Base-by-base conservation (phyloP, 2,888 invertebrate species). In the Troglohyphantes excavatus region DNA sequence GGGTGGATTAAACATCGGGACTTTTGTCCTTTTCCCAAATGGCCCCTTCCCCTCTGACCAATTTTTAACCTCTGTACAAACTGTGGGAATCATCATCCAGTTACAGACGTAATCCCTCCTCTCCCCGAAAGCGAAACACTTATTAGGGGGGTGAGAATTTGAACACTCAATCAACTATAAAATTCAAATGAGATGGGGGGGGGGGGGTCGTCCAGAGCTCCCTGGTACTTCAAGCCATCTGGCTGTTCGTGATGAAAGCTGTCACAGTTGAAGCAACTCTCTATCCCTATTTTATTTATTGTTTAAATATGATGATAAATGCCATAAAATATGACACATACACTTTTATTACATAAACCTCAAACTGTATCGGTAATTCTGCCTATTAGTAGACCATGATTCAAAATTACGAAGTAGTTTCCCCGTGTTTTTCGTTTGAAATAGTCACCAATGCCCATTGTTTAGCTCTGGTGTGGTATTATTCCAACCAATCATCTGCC, bases 161-260 rank as follows among this genome's bases (percentile, higher is more conserved):
- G 53, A 53, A 17, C 53, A 53, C 53, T 53, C 53, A 53, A 53
- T 53, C 53, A 53, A 53, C 17, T 53, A 53, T 53, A 53, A 53
- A 53, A 53, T n/a, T 53, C n/a, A 53, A 53, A 53, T 53, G 53
- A 53, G 39, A 53, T 53, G n/a, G 53, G 3, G 3, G 53, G 17
- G 39, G 17, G 9, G n/a, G 53, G 3, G 3, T 53, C 17, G 5
- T n/a, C 17, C 2, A 9, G n/a, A 53, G 13, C n/a, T 53, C n/a
- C 53, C n/a, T n/a, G 5, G n/a, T 53, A 53, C 53, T 53, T n/a
- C n/a, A 39, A 39, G 53, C 53, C 53, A 53, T 53, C 53, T 53
- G 53, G 53, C 53, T 53, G 17, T 53, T 53, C 17, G 5, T n/a
- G 53, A 2, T n/a, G 3, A 39, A 53, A 53, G 9, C 53, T 53